Percentiles rank a stretch among this genome's conserved stretches.
These are phyloP conservation scores for Tamandua tetradactyla DNA, from an alignment of 2,797 vertebrate species.

Conservation along the genomic window DNA sequence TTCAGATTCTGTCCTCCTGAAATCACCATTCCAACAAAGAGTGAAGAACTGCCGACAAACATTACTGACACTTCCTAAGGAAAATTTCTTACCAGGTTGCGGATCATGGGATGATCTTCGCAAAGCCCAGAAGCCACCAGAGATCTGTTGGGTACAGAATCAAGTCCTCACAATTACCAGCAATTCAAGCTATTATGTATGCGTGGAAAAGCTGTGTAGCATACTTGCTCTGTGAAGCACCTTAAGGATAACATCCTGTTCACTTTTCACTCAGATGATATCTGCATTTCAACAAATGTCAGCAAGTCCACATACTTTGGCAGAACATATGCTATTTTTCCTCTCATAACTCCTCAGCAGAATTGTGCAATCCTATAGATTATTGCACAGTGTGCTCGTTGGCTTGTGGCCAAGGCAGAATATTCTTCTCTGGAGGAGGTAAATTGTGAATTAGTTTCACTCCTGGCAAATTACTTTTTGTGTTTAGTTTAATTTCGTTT, in stretches of 20 bases:
- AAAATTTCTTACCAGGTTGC: neutral
- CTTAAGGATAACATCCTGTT: slow-evolving; percentile 37
- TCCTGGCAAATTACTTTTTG: slow-evolving; percentile 51
- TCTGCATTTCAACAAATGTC: slow-evolving; percentile 64
- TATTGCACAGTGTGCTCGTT: neutral
- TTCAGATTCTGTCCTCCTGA: slow-evolving; percentile 8
- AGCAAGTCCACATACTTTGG: slow-evolving; percentile 57
- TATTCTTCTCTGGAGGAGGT: neutral
- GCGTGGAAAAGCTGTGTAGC: neutral
- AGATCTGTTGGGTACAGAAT: neutral
- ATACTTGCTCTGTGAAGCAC: neutral
- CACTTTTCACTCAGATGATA: slow-evolving; percentile 1
- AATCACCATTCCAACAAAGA: slow-evolving; percentile 20
- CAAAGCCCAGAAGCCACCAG: neutral
- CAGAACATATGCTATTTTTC: slow-evolving; percentile 61
- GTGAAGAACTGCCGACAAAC: neutral
- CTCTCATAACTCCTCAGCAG: slow-evolving; percentile 48
- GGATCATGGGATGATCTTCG: neutral
- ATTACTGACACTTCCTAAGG: neutral
- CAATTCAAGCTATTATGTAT: neutral
- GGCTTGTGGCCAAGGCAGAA: neutral
- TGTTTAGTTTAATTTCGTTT: slow-evolving; percentile 52
- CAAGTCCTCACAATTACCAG: neutral
- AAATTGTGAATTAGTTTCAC: slow-evolving; percentile 13
- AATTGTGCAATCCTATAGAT: slow-evolving; percentile 57